Base-by-base conservation (phyloP, 1,140 invertebrate genomes). In the Sycobia sp. region DNA sequence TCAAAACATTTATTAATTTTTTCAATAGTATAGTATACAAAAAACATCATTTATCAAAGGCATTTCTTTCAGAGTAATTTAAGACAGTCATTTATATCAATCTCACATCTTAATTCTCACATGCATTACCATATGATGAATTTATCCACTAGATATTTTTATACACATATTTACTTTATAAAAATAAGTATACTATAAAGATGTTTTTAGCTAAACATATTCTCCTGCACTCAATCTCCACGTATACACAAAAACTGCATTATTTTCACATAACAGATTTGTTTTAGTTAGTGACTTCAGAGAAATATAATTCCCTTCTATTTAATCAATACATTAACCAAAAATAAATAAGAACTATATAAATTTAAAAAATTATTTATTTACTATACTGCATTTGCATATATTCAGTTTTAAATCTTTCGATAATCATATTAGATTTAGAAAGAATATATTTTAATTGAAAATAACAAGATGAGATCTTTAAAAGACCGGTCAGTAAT, bases 111-210 rank as follows among this genome's bases (percentile, higher is more conserved):
- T 22, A n/a, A 8, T 56, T 32, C 44, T 46, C 34, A 29, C 44
- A 20, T 44, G 11, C 47, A 16, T 49, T 50, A 23, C 11, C 22
- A 22, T 46, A 22, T 51, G 23, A 55, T 11, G 63, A 39, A 32
- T 59, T 67, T 67, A 58, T 63, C 27, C 5, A 39, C 22, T 47
- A 41, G 73, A 71, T 69, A 72, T 75, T 79, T 76, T 73, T 75
- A 43, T 72, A 76, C 71, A 69, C 71, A 70, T 69, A 65, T 11
- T 11, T 66, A 66, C 77, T 77, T 77, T 78, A 78, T 77, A 79
- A 79, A 78, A 80, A 80, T 78, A 80, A 76, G 75, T 78, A 65
- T 77, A 68, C 43, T 70, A 71, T 74, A 75, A 59, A 65, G 72
- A 73, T 68, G 58, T 39, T 73, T 73, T 73, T 27, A 67, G 56